phyloP scores from a whole-genome alignment of 1,140 invertebrate genomes.

The Heliconius himera region DNA sequence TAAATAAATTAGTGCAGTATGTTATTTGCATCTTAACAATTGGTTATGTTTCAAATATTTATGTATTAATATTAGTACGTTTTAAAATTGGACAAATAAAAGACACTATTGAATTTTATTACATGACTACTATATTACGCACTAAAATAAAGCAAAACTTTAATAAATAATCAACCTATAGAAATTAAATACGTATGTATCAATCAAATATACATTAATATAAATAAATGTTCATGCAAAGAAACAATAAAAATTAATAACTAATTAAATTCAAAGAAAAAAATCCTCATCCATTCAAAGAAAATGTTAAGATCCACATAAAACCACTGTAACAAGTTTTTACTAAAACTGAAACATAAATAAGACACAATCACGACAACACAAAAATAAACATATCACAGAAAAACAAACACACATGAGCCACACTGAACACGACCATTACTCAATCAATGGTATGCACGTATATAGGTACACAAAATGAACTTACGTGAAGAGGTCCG shows the following conservation, averaged over 20 bases:
- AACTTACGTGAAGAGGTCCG: slow-evolving; percentile 61
- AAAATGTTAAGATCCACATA: background rate
- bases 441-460: background rate
- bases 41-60: too few species aligned
- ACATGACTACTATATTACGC: too few species aligned
- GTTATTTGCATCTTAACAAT: too few species aligned
- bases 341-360: background rate
- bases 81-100: too few species aligned
- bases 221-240: background rate
- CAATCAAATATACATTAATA: too few species aligned
- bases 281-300: background rate
- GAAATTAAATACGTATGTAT: too few species aligned
- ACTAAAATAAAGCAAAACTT: too few species aligned
- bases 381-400: slow-evolving; percentile 38
- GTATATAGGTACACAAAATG: background rate
- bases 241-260: background rate
- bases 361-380: slow-evolving; percentile 8
- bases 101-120: too few species aligned
- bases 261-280: background rate
- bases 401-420: slow-evolving; percentile 30
- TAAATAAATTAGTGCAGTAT: too few species aligned
- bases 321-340: background rate
- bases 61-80: too few species aligned
- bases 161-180: too few species aligned
- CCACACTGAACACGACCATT: slow-evolving; percentile 35